Evolutionary conservation across 2,888 invertebrate genomes (phyloP).

Genomic region (Pinctada fucata): DNA sequence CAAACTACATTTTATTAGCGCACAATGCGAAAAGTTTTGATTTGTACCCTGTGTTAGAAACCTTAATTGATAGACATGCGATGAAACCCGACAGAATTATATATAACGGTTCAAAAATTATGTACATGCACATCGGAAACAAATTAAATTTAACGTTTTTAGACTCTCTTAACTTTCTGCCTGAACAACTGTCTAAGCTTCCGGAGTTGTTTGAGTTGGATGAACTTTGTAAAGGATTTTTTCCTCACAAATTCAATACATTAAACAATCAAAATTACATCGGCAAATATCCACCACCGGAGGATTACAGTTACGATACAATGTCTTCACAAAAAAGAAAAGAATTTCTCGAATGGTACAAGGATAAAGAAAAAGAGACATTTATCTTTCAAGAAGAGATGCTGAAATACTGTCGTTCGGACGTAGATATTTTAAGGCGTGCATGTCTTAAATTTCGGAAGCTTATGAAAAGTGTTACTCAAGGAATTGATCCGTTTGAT

Average conservation of each 20-base stretch:
- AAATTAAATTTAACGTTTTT: slow-evolving; percentile 41
- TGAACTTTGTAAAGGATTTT: slow-evolving; percentile 46
- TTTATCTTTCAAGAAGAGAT: slow-evolving; percentile 52
- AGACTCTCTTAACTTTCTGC: slow-evolving; percentile 46
- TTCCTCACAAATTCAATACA: slow-evolving; percentile 48
- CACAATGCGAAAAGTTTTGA: too few relatives aligned
- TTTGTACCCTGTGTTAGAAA: too few relatives aligned
- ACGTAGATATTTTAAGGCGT: slow-evolving; percentile 17
- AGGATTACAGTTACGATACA: slow-evolving; percentile 36
- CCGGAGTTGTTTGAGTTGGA: slow-evolving; percentile 42
- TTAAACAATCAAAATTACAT: slow-evolving; percentile 43
- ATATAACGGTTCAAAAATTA: too few relatives aligned
- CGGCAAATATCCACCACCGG: slow-evolving; percentile 38
- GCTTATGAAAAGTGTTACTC: slow-evolving; percentile 4
- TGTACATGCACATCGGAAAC: slow-evolving; percentile 30
- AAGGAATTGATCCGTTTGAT: slow-evolving; percentile 30
- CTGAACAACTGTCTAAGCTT: slow-evolving; percentile 41
- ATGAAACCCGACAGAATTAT: too few relatives aligned
- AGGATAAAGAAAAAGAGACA: slow-evolving; percentile 5
- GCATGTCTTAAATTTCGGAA: slow-evolving; percentile 13
- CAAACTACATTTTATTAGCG: slow-evolving; percentile 27
- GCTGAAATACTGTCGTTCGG: slow-evolving; percentile 44
- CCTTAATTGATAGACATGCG: too few relatives aligned
- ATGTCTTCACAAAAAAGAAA: slow-evolving; percentile 38
- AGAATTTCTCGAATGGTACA: slow-evolving; percentile 40